These are phyloP conservation scores for Sander vitreus DNA, from an alignment of 2,113 vertebrate genomes.

Conservation along the genomic window DNA sequence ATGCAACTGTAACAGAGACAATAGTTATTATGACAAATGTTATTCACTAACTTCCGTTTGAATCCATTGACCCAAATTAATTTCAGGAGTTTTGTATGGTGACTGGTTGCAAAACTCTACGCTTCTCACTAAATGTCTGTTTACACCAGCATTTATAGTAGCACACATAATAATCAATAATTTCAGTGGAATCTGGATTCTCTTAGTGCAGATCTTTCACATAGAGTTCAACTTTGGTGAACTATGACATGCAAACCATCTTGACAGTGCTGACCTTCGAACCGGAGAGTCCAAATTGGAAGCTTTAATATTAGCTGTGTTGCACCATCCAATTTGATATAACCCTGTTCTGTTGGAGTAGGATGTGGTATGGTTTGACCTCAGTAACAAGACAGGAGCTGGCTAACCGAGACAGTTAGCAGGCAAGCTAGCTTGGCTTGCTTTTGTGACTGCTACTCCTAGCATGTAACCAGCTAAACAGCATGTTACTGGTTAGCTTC, in stretches of 20 bases:
- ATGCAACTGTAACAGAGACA: not conserved
- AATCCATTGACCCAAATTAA: not conserved
- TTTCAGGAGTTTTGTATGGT: not conserved
- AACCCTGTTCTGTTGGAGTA: not conserved
- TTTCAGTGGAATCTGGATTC: not conserved
- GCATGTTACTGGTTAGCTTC: not conserved
- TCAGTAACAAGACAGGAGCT: not conserved
- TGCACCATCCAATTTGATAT: not conserved
- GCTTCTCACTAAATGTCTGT: not conserved
- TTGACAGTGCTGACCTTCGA: not conserved
- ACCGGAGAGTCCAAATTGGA: not conserved
- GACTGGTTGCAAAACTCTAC: not conserved
- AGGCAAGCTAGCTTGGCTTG: not conserved
- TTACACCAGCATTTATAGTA: not conserved
- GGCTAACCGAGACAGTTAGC: not conserved
- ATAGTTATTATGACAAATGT: not conserved
- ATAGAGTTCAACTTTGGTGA: not conserved
- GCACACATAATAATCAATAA: not conserved
- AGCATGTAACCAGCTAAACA: not conserved
- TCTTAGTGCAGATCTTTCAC: not conserved
- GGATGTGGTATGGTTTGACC: not conserved
- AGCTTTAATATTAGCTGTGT: not conserved
- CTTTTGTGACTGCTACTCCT: not conserved
- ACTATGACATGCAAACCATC: not conserved
- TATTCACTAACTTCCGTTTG: not conserved